A percentile compares a stretch with the other conserved stretches of the same genome.
These are phyloP conservation scores for Enteromius argenteus DNA, from an alignment of 2,797 vertebrate species.

Conservation along the genomic window DNA sequence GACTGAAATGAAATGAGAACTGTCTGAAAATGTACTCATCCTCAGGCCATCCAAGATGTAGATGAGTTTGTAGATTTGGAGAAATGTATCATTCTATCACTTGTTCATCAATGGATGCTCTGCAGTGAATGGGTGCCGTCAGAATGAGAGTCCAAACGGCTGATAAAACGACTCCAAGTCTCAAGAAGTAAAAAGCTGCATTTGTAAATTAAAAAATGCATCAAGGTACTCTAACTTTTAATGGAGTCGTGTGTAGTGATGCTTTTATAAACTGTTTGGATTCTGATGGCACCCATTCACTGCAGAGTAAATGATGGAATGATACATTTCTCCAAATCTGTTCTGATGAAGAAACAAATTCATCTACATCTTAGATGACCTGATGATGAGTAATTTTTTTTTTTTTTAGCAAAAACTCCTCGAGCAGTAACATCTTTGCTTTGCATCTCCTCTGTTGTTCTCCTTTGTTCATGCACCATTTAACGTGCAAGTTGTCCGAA, in stretches of 20 bases:
- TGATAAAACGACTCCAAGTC: neutral
- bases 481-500: neutral
- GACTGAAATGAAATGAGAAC: neutral
- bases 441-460: neutral
- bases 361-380: neutral
- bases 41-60: too few species aligned
- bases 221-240: too few species aligned
- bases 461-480: neutral
- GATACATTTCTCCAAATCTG: neutral
- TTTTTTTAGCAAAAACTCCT: neutral
- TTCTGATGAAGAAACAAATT: neutral
- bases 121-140: neutral
- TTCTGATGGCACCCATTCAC: conserved; percentile 3
- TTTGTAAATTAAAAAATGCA: too few species aligned
- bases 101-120: neutral
- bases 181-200: neutral
- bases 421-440: neutral
- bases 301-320: neutral
- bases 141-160: neutral
- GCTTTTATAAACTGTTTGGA: neutral
- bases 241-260: neutral
- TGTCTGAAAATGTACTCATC: neutral
- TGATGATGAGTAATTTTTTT: neutral
- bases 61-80: neutral
- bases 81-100: neutral